A percentile compares a stretch with the other conserved stretches of the same genome.
These are phyloP conservation scores for Pristionchus fissidentatus DNA, from an alignment of 2,888 invertebrate genomes.

Conservation along the genomic window DNA sequence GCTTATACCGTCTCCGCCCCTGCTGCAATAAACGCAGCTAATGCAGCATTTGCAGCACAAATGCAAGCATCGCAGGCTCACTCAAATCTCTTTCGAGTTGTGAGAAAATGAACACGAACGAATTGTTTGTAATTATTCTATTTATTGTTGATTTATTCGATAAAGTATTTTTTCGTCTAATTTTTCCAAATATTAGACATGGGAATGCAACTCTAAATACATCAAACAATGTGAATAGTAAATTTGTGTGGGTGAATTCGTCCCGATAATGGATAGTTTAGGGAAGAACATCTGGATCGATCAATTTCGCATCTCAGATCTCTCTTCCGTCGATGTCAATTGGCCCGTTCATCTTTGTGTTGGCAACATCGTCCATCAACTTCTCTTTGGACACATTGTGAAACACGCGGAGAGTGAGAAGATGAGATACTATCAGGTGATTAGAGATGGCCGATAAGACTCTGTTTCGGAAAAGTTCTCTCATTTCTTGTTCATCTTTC, in stretches of 20 bases:
- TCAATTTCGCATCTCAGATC: not conserved
- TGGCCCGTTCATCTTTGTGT: conserved; percentile 50
- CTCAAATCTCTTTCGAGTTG: conserved; percentile 3
- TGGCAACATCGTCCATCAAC: conserved; percentile 45
- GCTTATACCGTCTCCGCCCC: conserved; percentile 13
- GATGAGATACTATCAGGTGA: conserved; percentile 40
- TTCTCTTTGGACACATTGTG: conserved; percentile 43
- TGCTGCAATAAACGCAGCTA: conserved; percentile 16
- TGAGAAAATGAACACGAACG: not conserved
- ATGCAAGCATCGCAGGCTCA: not conserved
- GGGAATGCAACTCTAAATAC: too few species aligned
- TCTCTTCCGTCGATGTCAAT: conserved; percentile 34
- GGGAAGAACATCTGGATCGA: too few species aligned
- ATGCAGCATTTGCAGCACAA: conserved; percentile 11
- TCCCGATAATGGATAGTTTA: too few species aligned
- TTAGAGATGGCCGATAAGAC: not conserved
- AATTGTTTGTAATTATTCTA: conserved; percentile 4
- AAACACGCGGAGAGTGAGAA: conserved; percentile 34
- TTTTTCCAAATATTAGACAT: not conserved
- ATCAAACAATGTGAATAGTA: too few species aligned
- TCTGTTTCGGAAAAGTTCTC: not conserved
- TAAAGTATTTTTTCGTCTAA: conserved; percentile 19
- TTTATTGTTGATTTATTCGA: not conserved
- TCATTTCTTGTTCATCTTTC: not conserved
- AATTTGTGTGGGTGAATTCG: too few species aligned